Evolutionary conservation across 2,888 invertebrate genomes (phyloP), one percentile per base, ranked within the genome.

Genomic region (Cosmorhoe ocellata): DNA sequence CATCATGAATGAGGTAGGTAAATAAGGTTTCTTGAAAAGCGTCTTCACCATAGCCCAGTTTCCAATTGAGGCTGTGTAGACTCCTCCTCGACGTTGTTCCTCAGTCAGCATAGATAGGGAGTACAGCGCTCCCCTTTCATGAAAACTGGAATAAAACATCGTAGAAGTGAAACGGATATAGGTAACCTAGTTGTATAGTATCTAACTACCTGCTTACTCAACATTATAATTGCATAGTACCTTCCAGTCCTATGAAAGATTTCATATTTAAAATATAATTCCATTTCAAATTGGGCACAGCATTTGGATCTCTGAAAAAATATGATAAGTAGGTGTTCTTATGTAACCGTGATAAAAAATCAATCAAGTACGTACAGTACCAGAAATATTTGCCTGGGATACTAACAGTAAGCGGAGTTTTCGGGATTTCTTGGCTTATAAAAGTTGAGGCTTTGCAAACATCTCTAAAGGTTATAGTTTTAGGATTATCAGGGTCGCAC

Each of bases 31-130:
- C 30, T 36, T 10, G 8, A 22, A 33, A 14, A 33, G 2, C 14
- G 13, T 33, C 18, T 12, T 11, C 28, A 51, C 83, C 76, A 95
- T 92, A 0, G 97, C 98, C 86, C 98, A 98, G 79, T 98, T 98
- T 2, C 98, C 98, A 43, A 96, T 90, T 2, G 97, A 97, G 0
- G 98, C 97, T 3, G 97, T 96, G 45, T 96, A 95, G 0, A 98
- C 95, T 1, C 98, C 98, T 26, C 71, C 77, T 54, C 81, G 80
- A 66, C 92, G 93, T 76, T 96, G 93, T 27, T 94, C 93, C 42
- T 92, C 86, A 7, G 91, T 82, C 13, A 98, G 79, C 87, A 92
- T 94, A 54, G 94, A 74, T 42, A 98, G 84, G 0, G 95, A 93
- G 71, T 96, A 95, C 12, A 96, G 85, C 0, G 98, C 98, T 8